These are phyloP conservation scores for Macrophya annulata DNA, from an alignment of 2,888 invertebrate species.

Conservation along the genomic window DNA sequence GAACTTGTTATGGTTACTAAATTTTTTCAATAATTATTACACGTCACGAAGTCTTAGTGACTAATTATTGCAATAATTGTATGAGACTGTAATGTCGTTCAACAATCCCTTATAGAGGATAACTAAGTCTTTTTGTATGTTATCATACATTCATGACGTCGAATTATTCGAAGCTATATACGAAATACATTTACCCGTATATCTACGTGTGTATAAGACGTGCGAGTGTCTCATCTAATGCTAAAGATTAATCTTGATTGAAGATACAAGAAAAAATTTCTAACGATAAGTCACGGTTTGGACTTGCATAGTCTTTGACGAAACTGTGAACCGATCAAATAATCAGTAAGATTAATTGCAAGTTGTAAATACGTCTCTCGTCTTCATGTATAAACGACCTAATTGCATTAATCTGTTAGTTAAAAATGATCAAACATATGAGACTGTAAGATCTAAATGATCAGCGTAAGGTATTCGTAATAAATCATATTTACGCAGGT, in stretches of 20 bases:
- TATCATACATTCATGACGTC: too few relatives aligned
- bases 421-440: not conserved
- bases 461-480: not conserved
- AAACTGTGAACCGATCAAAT: not conserved
- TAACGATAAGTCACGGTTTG: not conserved
- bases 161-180: too few relatives aligned
- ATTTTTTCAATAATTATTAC: not conserved
- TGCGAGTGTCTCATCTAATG: too few relatives aligned
- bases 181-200: too few relatives aligned
- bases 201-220: too few relatives aligned
- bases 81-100: not conserved
- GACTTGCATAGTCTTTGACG: not conserved
- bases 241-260: too few relatives aligned
- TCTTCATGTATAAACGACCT: not conserved
- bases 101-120: not conserved
- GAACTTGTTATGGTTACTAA: not conserved
- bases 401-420: not conserved
- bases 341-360: not conserved
- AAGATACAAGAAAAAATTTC: not conserved
- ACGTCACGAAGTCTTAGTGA: not conserved
- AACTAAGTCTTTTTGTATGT: too few relatives aligned
- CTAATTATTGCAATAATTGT: not conserved
- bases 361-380: not conserved
- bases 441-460: not conserved
- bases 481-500: not conserved